Conservation (phyloP, 2,113 vertebrate species). For the Alosa alosa region DNA sequence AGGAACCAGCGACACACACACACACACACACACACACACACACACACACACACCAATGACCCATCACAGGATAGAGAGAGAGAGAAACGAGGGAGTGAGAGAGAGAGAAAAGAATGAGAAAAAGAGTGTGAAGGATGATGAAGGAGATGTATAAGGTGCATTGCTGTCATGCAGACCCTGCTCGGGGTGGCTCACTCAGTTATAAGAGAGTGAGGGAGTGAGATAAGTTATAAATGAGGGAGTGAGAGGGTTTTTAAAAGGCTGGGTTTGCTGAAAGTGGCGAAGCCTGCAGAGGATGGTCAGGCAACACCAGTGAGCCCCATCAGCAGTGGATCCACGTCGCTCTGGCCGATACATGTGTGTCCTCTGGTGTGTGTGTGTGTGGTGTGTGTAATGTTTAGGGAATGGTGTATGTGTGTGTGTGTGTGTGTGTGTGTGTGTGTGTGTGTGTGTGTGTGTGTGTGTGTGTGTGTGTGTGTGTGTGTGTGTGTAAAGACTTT, state of each 20-base stretch:
- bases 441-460: constrained; percentile 5
- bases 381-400: background rate
- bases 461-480: background rate
- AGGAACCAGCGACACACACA: too few species aligned
- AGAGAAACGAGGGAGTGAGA: background rate
- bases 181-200: too few species aligned
- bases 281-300: too few species aligned
- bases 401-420: background rate
- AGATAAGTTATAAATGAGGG: background rate
- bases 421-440: background rate
- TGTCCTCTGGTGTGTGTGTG: background rate
- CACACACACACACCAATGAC: too few species aligned
- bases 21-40: too few species aligned
- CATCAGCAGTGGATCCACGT: too few species aligned
- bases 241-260: background rate
- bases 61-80: too few species aligned
- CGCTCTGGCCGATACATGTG: too few species aligned
- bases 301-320: too few species aligned
- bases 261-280: background rate
- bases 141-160: too few species aligned
- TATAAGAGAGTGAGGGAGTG: background rate
- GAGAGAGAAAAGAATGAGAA: background rate
- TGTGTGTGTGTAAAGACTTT: constrained; percentile 23
- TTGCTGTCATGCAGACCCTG: too few species aligned
- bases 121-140: background rate